A percentile compares a stretch with the other conserved stretches of the same genome.
Evolutionary conservation across 2,797 vertebrate species (phyloP).

Genomic region (Sebastes wilsoni): DNA sequence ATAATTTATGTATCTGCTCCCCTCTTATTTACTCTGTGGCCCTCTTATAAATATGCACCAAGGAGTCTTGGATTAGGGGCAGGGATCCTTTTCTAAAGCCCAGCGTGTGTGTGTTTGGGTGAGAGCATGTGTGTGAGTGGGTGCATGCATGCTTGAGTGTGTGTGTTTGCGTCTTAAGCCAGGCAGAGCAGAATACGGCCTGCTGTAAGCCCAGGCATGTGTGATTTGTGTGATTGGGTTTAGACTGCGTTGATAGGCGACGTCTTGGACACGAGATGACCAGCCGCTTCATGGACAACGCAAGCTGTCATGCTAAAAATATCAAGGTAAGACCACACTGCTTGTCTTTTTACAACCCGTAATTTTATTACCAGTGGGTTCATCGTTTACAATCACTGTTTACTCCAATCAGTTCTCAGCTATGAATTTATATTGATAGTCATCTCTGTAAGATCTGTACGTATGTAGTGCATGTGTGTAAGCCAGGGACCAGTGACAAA

Average conservation of each 20-base stretch:
- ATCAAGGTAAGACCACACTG: slow-evolving; percentile 60
- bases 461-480: neutral
- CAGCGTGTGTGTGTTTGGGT: slow-evolving; percentile 31
- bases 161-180: slow-evolving; percentile 69
- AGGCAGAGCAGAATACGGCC: slow-evolving; percentile 57
- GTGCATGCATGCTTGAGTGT: slow-evolving; percentile 48
- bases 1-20: slow-evolving; percentile 23
- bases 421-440: neutral
- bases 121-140: slow-evolving; percentile 31
- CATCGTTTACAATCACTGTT: slow-evolving; percentile 10
- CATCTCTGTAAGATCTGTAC: neutral
- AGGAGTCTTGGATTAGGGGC: slow-evolving; percentile 70
- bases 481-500: neutral
- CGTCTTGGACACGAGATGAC: slow-evolving; percentile 40
- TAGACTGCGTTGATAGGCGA: slow-evolving; percentile 36
- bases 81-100: slow-evolving; percentile 65
- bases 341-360: neutral
- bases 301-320: slow-evolving; percentile 24
- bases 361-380: slow-evolving; percentile 1
- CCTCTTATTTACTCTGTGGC: slow-evolving; percentile 1
- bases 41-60: slow-evolving; percentile 63
- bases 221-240: slow-evolving; percentile 71
- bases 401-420: neutral
- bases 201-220: slow-evolving; percentile 69
- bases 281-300: slow-evolving; percentile 20